Base-by-base conservation (phyloP, 1,140 invertebrate genomes). In the Drosophila subobscura region DNA sequence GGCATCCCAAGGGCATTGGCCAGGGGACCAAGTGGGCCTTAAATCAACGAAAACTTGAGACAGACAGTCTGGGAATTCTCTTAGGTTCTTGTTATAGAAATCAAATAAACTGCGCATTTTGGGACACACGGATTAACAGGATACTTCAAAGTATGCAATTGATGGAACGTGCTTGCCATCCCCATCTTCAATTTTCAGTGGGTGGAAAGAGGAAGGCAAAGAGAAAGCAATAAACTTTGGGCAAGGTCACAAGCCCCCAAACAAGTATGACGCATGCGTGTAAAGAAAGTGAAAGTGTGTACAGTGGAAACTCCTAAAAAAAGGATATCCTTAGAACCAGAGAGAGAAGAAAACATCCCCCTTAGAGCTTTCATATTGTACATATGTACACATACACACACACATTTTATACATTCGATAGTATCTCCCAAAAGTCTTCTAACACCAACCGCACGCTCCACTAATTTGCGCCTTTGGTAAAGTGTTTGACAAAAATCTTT, bases 391-490 rank as follows among this genome's bases (percentile, higher is more conserved):
- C 3, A 37, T 5, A 29, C 4, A 27, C 5, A 27, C 4, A 27
- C 33, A 37, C 29, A 33, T n/a, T 33, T 33, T 33, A 8, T 3
- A 33, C 29, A 2, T 33, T 8, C 44, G 14, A 66, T 23, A 47
- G 65, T 46, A n/a, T 33, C 29, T 16, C 29, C 42, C 61, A 47
- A 52, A 59, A 55, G 33, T 57, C 37, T 23, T 6, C 7, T 10
- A 10, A 10, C 33, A 37, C 33, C 10, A 3, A 37, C 8, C 33
- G 33, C 12, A 10, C 33, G 41, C 23, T 40, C 12, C 10, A 33
- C 37, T 6, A 22, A 76, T 84, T 60, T 86, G 83, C 81, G 81
- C 81, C 86, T 85, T 86, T 85, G 67, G 81, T 86, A 73, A 85
- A 81, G 77, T 74, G 67, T 80, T 59, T 64, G 40, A 66, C 49